Conservation (phyloP, 2,113 vertebrate genomes). For the Myanophis thanlyinensis region DNA sequence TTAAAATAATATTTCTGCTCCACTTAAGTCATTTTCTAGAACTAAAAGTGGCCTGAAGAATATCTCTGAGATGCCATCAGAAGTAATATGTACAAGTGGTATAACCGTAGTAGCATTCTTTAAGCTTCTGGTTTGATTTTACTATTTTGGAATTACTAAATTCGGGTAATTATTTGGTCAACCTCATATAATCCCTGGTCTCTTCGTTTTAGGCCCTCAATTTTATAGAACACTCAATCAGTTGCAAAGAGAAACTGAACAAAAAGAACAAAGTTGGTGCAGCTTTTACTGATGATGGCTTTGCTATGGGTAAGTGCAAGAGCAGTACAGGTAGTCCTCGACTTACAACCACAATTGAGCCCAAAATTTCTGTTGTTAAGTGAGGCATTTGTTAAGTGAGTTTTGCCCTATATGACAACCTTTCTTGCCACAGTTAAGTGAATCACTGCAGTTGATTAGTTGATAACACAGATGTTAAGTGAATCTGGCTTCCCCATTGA, state of each 20-base stretch:
- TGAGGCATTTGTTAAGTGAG: neutral
- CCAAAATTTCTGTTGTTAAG: neutral
- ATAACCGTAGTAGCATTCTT: neutral
- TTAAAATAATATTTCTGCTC: neutral
- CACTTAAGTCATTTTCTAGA: neutral
- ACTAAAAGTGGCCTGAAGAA: neutral
- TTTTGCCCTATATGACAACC: neutral
- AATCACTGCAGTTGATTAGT: neutral
- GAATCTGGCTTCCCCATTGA: neutral
- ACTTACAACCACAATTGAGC: neutral
- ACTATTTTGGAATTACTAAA: neutral
- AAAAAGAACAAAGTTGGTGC: slow-evolving; percentile 98
- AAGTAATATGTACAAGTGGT: neutral
- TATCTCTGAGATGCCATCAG: neutral
- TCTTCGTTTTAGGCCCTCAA: slow-evolving; percentile 83
- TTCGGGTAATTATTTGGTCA: slow-evolving; percentile 11
- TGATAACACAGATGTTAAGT: neutral
- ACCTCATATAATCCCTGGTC: neutral
- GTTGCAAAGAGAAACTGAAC: slow-evolving; percentile 96
- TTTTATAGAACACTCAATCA: slow-evolving; percentile 97
- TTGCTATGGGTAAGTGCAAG: slow-evolving; percentile 91
- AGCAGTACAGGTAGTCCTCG: neutral
- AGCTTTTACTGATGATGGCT: slow-evolving; percentile 97
- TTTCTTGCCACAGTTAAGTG: neutral
- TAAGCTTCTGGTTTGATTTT: neutral